Evolutionary conservation across 2,797 vertebrate genomes (phyloP).

Genomic region (Pampus argenteus): DNA sequence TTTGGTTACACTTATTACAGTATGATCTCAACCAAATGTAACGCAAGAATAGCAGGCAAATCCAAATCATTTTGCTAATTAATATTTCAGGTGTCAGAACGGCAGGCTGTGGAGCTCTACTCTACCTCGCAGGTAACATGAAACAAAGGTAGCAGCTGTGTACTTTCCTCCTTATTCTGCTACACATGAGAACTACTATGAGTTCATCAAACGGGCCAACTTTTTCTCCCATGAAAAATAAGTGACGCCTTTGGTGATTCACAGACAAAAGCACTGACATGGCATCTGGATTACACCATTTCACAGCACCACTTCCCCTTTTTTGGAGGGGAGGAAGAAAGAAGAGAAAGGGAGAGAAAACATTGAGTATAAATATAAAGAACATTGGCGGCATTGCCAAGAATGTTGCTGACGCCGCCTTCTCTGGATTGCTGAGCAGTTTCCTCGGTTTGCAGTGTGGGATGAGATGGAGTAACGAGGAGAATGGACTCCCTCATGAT

Average conservation of each 20-base stretch:
- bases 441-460: conserved; percentile 41
- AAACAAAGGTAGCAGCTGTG: conserved; percentile 29
- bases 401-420: conserved; percentile 59
- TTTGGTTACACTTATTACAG: conserved; percentile 44
- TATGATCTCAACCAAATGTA: conserved; percentile 49
- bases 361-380: conserved; percentile 44
- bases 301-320: conserved; percentile 40
- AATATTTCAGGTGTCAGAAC: conserved; percentile 51
- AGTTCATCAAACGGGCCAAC: conserved; percentile 37
- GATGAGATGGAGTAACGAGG: conserved; percentile 57
- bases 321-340: neutral
- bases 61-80: conserved; percentile 63
- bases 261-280: conserved; percentile 52
- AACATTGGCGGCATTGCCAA: conserved; percentile 42
- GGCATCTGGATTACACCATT: conserved; percentile 56
- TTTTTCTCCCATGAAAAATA: conserved; percentile 36
- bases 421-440: conserved; percentile 61
- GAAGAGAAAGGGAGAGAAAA: conserved; percentile 6
- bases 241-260: conserved; percentile 51
- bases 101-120: conserved; percentile 12
- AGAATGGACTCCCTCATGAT: conserved; percentile 77
- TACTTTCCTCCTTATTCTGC: conserved; percentile 22
- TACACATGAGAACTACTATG: conserved; percentile 25
- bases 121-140: conserved; percentile 30
- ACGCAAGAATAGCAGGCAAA: conserved; percentile 37